Conservation (phyloP, 1,140 invertebrate genomes). For the Stegodyphus mimosarum region DNA sequence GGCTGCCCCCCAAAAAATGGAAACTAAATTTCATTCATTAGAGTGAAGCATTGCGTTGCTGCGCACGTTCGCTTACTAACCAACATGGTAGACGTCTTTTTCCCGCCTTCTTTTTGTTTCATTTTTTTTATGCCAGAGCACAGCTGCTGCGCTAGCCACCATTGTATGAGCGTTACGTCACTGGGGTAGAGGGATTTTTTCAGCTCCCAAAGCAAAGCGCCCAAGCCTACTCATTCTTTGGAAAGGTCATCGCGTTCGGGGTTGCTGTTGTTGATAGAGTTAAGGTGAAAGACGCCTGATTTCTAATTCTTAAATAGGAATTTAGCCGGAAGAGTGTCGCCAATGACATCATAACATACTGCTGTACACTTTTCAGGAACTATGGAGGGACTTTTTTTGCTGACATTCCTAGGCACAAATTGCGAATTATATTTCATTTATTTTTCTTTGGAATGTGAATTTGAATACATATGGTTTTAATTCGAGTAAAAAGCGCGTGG, state of each 20-base stretch:
- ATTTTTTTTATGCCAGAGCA: conserved; percentile 22
- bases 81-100: conserved; percentile 15
- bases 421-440: no score
- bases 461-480: no score
- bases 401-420: no score
- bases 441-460: no score
- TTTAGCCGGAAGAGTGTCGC: no score
- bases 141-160: conserved; percentile 41
- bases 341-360: no score
- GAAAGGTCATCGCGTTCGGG: conserved; percentile 45
- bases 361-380: no score
- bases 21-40: conserved; percentile 62
- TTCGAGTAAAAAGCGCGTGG: no score
- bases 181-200: conserved; percentile 48
- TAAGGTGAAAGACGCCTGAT: neutral
- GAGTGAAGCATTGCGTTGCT: conserved; percentile 41
- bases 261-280: neutral
- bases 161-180: conserved; percentile 34
- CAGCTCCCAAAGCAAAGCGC: conserved; percentile 41
- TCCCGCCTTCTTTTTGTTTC: conserved; percentile 20
- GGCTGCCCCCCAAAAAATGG: conserved; percentile 40
- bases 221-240: conserved; percentile 12
- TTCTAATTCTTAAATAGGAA: neutral
- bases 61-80: conserved; percentile 31
- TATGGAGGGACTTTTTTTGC: no score